Evolutionary conservation across 2,113 vertebrate genomes (phyloP).

Genomic region (Bufo gargarizans): DNA sequence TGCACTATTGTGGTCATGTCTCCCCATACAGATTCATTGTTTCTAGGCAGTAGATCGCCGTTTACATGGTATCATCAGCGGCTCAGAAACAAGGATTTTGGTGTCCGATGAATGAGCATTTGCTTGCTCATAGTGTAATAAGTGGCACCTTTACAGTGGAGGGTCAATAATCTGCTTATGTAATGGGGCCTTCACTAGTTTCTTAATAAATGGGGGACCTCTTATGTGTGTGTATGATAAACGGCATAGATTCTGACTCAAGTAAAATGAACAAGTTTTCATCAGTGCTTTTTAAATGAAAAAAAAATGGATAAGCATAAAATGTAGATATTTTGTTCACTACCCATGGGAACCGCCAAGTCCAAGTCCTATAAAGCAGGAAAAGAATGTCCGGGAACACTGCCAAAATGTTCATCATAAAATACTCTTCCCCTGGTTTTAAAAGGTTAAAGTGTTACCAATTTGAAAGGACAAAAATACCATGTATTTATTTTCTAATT

Average conservation of each 20-base stretch:
- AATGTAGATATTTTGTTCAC: conserved; percentile 22
- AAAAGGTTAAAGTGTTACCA: conserved; percentile 54
- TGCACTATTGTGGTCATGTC: too few species aligned
- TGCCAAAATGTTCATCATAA: conserved; percentile 56
- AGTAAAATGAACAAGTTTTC: not conserved
- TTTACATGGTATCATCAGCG: too few species aligned
- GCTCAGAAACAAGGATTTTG: too few species aligned
- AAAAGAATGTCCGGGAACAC: conserved; percentile 54
- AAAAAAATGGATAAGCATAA: conserved; percentile 23
- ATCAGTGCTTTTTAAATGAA: not conserved
- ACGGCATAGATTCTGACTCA: not conserved
- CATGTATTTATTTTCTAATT: conserved; percentile 55
- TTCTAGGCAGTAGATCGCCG: too few species aligned
- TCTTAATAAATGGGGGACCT: not conserved
- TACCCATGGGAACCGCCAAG: conserved; percentile 48
- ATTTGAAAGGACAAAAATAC: conserved; percentile 54
- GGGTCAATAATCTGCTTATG: too few species aligned
- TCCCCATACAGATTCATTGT: too few species aligned
- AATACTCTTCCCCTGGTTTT: conserved; percentile 51
- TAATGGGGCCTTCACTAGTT: too few species aligned
- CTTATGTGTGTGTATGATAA: not conserved
- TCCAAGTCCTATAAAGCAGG: conserved; percentile 50
- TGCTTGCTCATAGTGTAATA: too few species aligned
- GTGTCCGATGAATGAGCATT: too few species aligned
- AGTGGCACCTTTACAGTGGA: too few species aligned